Conservation (phyloP, 1,140 invertebrate species). For the Drosophila mauritiana region DNA sequence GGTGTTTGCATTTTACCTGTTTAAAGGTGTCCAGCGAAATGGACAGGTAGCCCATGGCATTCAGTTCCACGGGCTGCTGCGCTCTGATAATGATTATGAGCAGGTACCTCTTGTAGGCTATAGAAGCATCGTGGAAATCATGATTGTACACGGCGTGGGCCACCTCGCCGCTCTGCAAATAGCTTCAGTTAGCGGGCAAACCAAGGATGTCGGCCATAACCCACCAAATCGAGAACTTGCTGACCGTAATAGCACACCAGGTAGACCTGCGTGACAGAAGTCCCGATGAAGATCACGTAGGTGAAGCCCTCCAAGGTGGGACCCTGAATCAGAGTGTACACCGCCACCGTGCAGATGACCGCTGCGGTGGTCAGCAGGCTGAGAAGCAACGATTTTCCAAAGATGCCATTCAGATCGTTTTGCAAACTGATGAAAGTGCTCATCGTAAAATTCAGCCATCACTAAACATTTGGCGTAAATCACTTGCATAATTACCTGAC, state of each 20-base stretch:
- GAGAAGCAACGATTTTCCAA: constrained; percentile 45
- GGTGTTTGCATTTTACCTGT: constrained; percentile 33
- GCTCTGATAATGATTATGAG: constrained; percentile 52
- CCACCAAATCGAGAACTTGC: constrained; percentile 36
- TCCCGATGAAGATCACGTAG: constrained; percentile 49
- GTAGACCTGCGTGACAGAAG: constrained; percentile 42
- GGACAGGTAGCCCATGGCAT: constrained; percentile 50
- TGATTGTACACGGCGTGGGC: constrained; percentile 46
- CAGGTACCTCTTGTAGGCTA: constrained; percentile 54
- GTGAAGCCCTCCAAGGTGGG: constrained; percentile 43
- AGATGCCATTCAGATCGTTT: constrained; percentile 41
- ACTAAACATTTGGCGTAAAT: neutral
- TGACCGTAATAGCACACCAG: constrained; percentile 63
- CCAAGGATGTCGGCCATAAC: neutral
- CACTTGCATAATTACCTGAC: constrained; percentile 31
- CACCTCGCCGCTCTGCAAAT: constrained; percentile 33
- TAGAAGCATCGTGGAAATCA: constrained; percentile 54
- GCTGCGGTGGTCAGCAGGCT: constrained; percentile 51
- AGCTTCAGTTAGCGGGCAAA: neutral
- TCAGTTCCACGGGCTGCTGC: constrained; percentile 47
- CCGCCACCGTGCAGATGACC: constrained; percentile 50
- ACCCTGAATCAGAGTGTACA: constrained; percentile 50
- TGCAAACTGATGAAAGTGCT: constrained; percentile 24
- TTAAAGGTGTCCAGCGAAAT: constrained; percentile 63
- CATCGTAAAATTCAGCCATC: too few relatives aligned